Evolutionary conservation across 2,113 vertebrate genomes (phyloP).

Genomic region (Toxotes chatareus): DNA sequence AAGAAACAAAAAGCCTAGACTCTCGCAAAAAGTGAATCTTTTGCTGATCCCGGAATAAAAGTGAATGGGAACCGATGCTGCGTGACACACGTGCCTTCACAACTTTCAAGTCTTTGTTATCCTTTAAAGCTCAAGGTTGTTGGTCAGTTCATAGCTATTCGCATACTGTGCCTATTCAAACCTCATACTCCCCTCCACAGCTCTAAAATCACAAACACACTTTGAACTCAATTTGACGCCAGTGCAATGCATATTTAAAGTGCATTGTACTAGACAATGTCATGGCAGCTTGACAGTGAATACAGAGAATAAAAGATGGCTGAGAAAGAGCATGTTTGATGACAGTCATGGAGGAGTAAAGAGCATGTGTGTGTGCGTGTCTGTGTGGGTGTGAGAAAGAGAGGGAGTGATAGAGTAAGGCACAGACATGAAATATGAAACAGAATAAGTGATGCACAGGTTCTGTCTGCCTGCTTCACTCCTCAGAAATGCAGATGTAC

Average conservation of each 20-base stretch:
- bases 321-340: slow-evolving; percentile 71
- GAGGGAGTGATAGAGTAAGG: neutral
- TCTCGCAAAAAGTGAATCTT: slow-evolving; percentile 8
- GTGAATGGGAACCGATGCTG: neutral
- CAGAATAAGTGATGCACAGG: slow-evolving; percentile 64
- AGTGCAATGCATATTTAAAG: slow-evolving; percentile 63
- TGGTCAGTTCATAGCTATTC: slow-evolving; percentile 29
- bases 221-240: slow-evolving; percentile 55
- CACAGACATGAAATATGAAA: slow-evolving; percentile 45
- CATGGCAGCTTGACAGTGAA: slow-evolving; percentile 59
- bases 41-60: slow-evolving; percentile 42
- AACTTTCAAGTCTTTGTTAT: slow-evolving; percentile 37
- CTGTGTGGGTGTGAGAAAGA: neutral
- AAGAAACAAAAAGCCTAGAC: slow-evolving; percentile 46
- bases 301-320: slow-evolving; percentile 50
- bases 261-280: slow-evolving; percentile 40
- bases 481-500: slow-evolving; percentile 31
- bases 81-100: neutral
- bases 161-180: neutral
- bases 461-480: slow-evolving; percentile 36
- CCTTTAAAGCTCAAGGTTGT: slow-evolving; percentile 28
- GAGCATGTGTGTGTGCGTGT: slow-evolving; percentile 1
- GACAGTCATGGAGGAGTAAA: slow-evolving; percentile 47
- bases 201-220: slow-evolving; percentile 43
- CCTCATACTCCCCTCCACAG: neutral